Evolutionary conservation across 2,797 vertebrate genomes (phyloP), one percentile per base, ranked within the genome.

Genomic region (Otolemur crassicaudatus): DNA sequence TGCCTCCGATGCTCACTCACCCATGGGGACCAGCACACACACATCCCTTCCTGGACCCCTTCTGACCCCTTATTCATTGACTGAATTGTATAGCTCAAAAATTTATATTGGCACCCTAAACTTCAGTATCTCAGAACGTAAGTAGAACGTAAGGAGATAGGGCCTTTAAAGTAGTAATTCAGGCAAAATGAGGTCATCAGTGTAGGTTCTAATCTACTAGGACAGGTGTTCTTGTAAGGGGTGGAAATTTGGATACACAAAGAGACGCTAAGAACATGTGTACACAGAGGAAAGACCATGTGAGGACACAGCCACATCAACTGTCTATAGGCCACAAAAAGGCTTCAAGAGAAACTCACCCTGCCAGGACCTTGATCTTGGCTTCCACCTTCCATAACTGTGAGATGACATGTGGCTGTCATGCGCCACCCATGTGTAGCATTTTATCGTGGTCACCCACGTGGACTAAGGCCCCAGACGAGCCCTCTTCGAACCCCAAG

Each of bases 111-210:
- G 49, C 20, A 25, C 31, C 58, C 14, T 56, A 67, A 82, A 22
- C 20, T 12, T 22, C 2, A 37, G 37, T 16, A 23, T 58, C 67
- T 85, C 17, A 40, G 49, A 22, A 37, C 31, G 7, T 72, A 69
- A 89, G 56, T 27, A 37, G 34, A 37, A 37, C 34, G 1, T 56
- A 23, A 83, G n/a, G n/a, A 83, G 58, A 79, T 0, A 37, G 31
- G 29, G 34, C 8, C 31, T 80, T 81, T 76, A 81, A 75, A 91
- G 34, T 46, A 40, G 22, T 25, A 31, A 67, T 82, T 29, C 34
- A 49, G 75, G 61, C 70, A 82, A 89, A 89, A 43, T 92, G n/a
- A 94, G 34, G 34, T 77, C 65, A 67, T n/a, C 17, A 3, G 4
- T 34, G 31, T 86, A n/a, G 43, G 11, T 34, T 31, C 46, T 69